Percentiles rank a stretch among this genome's conserved stretches.
Evolutionary conservation across 1,140 invertebrate species (phyloP).

Genomic region (Thereuonema tuberculata): DNA sequence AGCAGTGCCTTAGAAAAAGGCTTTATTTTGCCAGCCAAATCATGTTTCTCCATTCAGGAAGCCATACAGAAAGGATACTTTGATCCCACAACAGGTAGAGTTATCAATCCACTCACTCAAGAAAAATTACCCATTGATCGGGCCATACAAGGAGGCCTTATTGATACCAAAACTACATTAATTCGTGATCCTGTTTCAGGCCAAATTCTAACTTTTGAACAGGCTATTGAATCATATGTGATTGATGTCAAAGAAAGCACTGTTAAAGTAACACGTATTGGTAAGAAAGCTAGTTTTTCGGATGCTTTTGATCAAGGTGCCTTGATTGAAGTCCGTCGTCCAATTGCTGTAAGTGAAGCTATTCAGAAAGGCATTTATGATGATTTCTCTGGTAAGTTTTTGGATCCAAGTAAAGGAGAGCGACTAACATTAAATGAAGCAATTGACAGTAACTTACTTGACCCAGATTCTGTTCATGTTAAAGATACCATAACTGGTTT

Average conservation of each 20-base stretch:
- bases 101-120: constrained; percentile 51
- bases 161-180: constrained; percentile 64
- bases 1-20: constrained; percentile 64
- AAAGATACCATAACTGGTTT: constrained; percentile 60
- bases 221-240: constrained; percentile 61
- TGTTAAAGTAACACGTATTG: constrained; percentile 41
- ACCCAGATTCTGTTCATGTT: constrained; percentile 66
- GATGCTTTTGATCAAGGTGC: constrained; percentile 74
- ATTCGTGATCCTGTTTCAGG: constrained; percentile 48
- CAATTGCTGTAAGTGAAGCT: constrained; percentile 68
- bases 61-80: constrained; percentile 75
- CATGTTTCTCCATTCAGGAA: constrained; percentile 66
- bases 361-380: constrained; percentile 68
- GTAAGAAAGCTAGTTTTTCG: constrained; percentile 58
- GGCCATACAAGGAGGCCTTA: constrained; percentile 59
- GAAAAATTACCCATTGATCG: constrained; percentile 58
- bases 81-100: constrained; percentile 55
- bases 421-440: constrained; percentile 59
- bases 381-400: constrained; percentile 53
- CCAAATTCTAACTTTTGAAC: constrained; percentile 59
- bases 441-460: constrained; percentile 55
- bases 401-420: constrained; percentile 52
- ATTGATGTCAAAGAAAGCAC: constrained; percentile 58
- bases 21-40: constrained; percentile 62
- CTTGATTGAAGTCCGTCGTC: constrained; percentile 60